phyloP scores from a whole-genome alignment of 1,140 invertebrate genomes.

The Hyles euphorbiae region DNA sequence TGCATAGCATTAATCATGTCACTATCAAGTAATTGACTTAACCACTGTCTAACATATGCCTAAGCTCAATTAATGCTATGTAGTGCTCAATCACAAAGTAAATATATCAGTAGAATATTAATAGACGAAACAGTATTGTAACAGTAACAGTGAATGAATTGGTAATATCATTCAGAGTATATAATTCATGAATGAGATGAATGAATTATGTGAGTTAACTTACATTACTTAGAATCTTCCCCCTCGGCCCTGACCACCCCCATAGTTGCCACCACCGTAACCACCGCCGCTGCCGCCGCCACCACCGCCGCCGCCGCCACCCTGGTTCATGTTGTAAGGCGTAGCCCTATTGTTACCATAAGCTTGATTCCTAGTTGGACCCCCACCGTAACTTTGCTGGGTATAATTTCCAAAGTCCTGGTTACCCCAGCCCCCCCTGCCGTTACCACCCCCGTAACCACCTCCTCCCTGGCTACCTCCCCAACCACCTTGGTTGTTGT shows the following conservation, averaged over 20 bases:
- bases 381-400: slow-evolving; percentile 85
- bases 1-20: slow-evolving; percentile 66
- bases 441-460: slow-evolving; percentile 52
- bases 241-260: slow-evolving; percentile 41
- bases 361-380: slow-evolving; percentile 81
- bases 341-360: slow-evolving; percentile 78
- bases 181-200: slow-evolving; percentile 26
- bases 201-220: slow-evolving; percentile 31
- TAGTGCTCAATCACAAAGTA: slow-evolving; percentile 29
- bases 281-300: slow-evolving; percentile 48
- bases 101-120: slow-evolving; percentile 5
- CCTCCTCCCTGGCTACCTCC: slow-evolving; percentile 60
- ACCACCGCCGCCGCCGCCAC: slow-evolving; percentile 69
- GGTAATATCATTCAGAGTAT: not conserved
- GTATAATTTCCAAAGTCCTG: slow-evolving; percentile 85
- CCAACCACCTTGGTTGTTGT: slow-evolving; percentile 62
- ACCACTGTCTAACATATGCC: slow-evolving; percentile 34
- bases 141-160: not conserved
- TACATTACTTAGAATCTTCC: slow-evolving; percentile 60
- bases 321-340: slow-evolving; percentile 80
- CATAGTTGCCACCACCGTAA: slow-evolving; percentile 41
- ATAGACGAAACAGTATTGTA: not conserved
- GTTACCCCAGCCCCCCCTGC: slow-evolving; percentile 70
- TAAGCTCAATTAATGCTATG: slow-evolving; percentile 66
- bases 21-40: slow-evolving; percentile 33